Conservation (phyloP, 2,113 vertebrate species). For the Callospermophilus lateralis region DNA sequence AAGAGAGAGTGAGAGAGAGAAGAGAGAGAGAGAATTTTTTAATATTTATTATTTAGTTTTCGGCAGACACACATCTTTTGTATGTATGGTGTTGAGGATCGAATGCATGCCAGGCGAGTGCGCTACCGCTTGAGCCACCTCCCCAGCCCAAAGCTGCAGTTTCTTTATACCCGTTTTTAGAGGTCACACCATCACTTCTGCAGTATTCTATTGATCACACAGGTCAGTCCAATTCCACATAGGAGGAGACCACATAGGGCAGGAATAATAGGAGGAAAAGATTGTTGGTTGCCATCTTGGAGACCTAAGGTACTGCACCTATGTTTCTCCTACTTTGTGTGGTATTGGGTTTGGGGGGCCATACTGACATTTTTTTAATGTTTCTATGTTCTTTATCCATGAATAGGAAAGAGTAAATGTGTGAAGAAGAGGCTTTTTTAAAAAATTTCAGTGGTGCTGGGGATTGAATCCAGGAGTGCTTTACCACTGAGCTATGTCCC, state of each 20-base stretch:
- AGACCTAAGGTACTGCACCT: not conserved
- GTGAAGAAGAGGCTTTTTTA: not conserved
- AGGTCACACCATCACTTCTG: not conserved
- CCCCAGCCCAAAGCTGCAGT: no score
- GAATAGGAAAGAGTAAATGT: constrained; percentile 12
- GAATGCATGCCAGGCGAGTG: no score
- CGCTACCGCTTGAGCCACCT: no score
- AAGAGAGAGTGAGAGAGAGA: no score
- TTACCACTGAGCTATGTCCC: no score
- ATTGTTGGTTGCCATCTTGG: not conserved
- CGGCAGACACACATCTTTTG: no score
- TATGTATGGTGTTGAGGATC: no score
- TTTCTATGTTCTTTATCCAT: not conserved
- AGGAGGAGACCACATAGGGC: not conserved
- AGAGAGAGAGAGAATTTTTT: no score
- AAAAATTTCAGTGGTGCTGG: no score
- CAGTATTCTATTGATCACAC: not conserved
- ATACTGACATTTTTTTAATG: not conserved
- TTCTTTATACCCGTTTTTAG: not conserved
- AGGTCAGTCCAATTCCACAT: not conserved
- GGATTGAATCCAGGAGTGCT: no score
- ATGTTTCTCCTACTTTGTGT: not conserved
- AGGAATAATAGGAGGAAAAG: not conserved
- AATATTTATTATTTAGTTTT: no score
- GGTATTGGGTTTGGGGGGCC: not conserved